These are phyloP conservation scores for Myripristis murdjan DNA, from an alignment of 2,797 vertebrate species.

Conservation along the genomic window DNA sequence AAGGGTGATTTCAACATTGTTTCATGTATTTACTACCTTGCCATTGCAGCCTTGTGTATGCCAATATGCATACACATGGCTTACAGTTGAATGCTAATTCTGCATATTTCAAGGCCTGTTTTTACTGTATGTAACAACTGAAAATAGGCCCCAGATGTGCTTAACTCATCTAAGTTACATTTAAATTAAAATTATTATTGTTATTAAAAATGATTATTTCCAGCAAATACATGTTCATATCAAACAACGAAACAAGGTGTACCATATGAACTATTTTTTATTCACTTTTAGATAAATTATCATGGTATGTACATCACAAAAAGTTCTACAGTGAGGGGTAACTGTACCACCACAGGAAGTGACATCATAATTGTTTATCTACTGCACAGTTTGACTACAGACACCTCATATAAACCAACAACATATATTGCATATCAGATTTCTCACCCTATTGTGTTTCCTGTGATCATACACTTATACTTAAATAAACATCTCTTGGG, in stretches of 20 bases:
- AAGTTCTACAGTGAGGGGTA: conserved; percentile 59
- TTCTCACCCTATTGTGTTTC: conserved; percentile 47
- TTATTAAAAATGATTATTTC: too few relatives aligned
- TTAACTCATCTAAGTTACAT: too few relatives aligned
- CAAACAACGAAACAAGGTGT: conserved; percentile 9
- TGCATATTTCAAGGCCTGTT: too few relatives aligned
- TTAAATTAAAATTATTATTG: too few relatives aligned
- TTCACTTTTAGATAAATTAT: conserved; percentile 75
- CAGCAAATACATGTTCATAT: too few relatives aligned
- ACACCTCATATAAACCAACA: conserved; percentile 53
- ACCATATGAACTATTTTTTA: conserved; percentile 72
- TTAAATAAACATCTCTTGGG: conserved; percentile 52
- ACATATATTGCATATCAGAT: conserved; percentile 80
- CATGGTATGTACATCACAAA: conserved; percentile 76
- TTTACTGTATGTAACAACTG: too few relatives aligned
- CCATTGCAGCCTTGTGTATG: too few relatives aligned
- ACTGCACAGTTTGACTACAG: conserved; percentile 60
- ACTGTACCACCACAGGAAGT: conserved; percentile 63
- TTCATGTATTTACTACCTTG: too few relatives aligned
- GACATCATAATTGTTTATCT: conserved; percentile 46
- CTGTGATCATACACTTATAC: conserved; percentile 56
- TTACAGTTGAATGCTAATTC: too few relatives aligned
- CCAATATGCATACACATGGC: too few relatives aligned
- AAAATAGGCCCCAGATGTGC: too few relatives aligned
- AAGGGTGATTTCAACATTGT: too few relatives aligned